These are phyloP conservation scores for Andrena chrysosceles DNA, from an alignment of 2,888 invertebrate species.

Conservation along the genomic window DNA sequence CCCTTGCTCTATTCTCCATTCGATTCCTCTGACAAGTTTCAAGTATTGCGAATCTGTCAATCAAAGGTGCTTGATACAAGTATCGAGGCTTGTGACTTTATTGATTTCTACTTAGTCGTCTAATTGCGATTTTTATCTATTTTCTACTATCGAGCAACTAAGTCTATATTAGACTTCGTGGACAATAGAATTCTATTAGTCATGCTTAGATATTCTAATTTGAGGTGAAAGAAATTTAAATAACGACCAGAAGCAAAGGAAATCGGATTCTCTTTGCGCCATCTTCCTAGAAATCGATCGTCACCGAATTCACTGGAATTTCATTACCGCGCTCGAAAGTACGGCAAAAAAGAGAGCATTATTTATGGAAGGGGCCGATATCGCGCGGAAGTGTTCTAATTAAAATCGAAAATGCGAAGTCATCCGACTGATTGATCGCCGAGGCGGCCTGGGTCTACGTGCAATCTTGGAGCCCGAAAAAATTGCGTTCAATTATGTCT, in stretches of 20 bases:
- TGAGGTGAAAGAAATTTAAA: not conserved
- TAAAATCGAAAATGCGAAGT: slow-evolving; percentile 55
- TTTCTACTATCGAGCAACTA: too few relatives aligned
- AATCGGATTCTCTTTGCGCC: not conserved
- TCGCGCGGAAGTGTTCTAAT: slow-evolving; percentile 55
- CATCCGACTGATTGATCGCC: slow-evolving; percentile 56
- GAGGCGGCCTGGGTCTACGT: slow-evolving; percentile 22
- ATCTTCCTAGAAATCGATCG: not conserved
- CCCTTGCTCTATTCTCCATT: slow-evolving; percentile 25
- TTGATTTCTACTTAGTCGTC: not conserved
- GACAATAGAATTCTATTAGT: too few relatives aligned
- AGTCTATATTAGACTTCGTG: too few relatives aligned
- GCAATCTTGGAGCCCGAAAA: slow-evolving; percentile 42
- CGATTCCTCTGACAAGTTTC: not conserved
- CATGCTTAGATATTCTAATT: too few relatives aligned
- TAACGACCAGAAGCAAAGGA: not conserved
- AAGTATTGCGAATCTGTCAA: not conserved
- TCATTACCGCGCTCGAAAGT: slow-evolving; percentile 41
- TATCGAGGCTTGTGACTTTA: not conserved
- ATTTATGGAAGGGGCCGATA: slow-evolving; percentile 52
- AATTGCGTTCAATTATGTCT: slow-evolving; percentile 55
- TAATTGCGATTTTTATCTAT: not conserved
- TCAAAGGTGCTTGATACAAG: not conserved
- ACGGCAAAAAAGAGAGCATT: slow-evolving; percentile 39
- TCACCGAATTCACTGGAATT: slow-evolving; percentile 50